Conservation (phyloP, 1,140 invertebrate genomes). For the Calephelis virginiensis region DNA sequence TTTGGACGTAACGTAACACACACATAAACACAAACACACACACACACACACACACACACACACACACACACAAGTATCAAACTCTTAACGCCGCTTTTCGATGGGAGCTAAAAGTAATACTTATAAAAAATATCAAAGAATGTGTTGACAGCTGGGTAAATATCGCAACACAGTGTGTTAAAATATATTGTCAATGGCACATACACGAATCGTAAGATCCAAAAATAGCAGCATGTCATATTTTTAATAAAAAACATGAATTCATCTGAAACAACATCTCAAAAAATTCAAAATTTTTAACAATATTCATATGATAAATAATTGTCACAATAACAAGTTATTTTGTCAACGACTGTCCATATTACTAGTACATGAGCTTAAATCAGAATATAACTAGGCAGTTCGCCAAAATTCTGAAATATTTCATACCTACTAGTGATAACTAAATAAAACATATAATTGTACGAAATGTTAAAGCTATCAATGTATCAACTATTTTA, state of each 20-base stretch:
- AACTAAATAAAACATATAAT: conserved; percentile 30
- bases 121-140: too few relatives aligned
- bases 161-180: too few relatives aligned
- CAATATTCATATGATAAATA: background rate
- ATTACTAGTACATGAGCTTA: conserved; percentile 26
- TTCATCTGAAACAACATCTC: background rate
- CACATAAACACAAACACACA: too few relatives aligned
- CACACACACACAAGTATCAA: too few relatives aligned
- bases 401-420: conserved; percentile 35
- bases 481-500: background rate
- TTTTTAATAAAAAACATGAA: background rate
- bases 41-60: too few relatives aligned
- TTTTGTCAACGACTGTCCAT: conserved; percentile 26
- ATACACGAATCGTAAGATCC: too few relatives aligned
- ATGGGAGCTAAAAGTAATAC: too few relatives aligned
- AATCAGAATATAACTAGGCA: conserved; percentile 36
- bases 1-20: too few relatives aligned
- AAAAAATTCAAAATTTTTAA: background rate
- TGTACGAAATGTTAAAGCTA: background rate
- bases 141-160: too few relatives aligned
- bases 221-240: too few relatives aligned
- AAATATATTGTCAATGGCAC: too few relatives aligned
- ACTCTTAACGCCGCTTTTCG: too few relatives aligned
- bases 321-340: background rate
- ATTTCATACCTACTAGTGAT: conserved; percentile 36